Conservation (phyloP, 2,888 invertebrate genomes). For the Synanthedon myopaeformis region DNA sequence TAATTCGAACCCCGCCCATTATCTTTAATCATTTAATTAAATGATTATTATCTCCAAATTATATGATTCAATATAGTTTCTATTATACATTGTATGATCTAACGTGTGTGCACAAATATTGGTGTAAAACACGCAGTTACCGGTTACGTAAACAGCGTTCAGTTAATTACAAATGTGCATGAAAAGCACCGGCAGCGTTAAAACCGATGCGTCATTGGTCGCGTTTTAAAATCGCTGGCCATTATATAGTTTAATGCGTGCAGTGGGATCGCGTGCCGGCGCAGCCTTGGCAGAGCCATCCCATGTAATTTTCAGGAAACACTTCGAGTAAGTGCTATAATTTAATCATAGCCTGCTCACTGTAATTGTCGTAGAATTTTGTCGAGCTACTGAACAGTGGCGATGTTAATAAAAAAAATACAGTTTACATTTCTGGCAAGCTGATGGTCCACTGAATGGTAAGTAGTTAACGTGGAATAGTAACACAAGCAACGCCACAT, state of each 20-base stretch:
- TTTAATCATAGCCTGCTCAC: constrained; percentile 65
- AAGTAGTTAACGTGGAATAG: too few relatives aligned
- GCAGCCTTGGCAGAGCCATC: constrained; percentile 65
- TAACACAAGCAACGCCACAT: too few relatives aligned
- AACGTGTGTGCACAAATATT: constrained; percentile 1
- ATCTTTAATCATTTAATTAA: too few relatives aligned
- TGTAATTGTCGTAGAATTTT: constrained; percentile 62
- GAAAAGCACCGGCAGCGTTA: constrained; percentile 45
- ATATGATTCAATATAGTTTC: too few relatives aligned
- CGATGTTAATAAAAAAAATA: constrained; percentile 5
- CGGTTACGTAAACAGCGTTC: constrained; percentile 12
- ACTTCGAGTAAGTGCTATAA: constrained; percentile 63
- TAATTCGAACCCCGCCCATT: too few relatives aligned
- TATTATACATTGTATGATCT: neutral
- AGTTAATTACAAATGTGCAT: constrained; percentile 34
- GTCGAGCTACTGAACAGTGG: constrained; percentile 47
- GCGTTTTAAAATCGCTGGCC: constrained; percentile 33
- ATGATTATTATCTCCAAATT: too few relatives aligned
- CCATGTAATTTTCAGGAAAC: constrained; percentile 69
- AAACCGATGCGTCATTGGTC: constrained; percentile 66
- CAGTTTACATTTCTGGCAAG: too few relatives aligned
- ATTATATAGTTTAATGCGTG: constrained; percentile 56
- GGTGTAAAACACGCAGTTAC: neutral
- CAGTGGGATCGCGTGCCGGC: constrained; percentile 54
- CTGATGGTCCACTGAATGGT: too few relatives aligned